Percentiles rank a stretch among this genome's conserved stretches.
phyloP scores from a whole-genome alignment of 1,140 invertebrate genomes.

The Meloidogyne exigua region DNA sequence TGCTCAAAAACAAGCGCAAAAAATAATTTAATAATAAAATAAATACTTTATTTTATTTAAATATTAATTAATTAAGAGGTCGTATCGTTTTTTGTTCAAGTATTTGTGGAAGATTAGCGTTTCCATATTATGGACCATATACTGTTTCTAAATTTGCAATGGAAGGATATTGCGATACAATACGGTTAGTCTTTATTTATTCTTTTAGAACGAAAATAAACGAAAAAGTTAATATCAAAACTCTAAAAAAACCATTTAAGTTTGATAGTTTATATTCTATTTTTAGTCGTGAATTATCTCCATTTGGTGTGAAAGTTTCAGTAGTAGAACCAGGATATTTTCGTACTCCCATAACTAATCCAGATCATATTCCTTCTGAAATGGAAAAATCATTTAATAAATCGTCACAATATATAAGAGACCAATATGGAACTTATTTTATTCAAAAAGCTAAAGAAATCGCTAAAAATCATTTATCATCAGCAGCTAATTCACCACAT shows the following conservation, averaged over 20 bases:
- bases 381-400: constrained; percentile 11
- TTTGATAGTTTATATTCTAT: background rate
- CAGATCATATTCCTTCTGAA: constrained; percentile 9
- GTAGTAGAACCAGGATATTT: constrained; percentile 28
- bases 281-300: constrained; percentile 24
- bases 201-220: too few species aligned
- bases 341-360: constrained; percentile 12
- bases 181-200: constrained; percentile 7
- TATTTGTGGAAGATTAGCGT: constrained; percentile 17
- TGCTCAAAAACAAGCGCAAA: too few species aligned
- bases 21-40: too few species aligned
- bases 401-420: constrained; percentile 16
- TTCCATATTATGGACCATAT: constrained; percentile 22
- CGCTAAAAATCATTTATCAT: constrained; percentile 15
- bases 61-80: background rate
- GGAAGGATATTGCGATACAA: constrained; percentile 27
- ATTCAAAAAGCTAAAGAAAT: constrained; percentile 16
- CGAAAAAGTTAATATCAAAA: too few species aligned
- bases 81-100: constrained; percentile 22
- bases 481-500: constrained; percentile 13
- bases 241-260: too few species aligned
- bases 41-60: background rate
- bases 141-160: constrained; percentile 26
- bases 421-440: constrained; percentile 24
- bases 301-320: constrained; percentile 19